These are phyloP conservation scores for Hydrophis major DNA, from an alignment of 2,797 vertebrate genomes.

Conservation along the genomic window DNA sequence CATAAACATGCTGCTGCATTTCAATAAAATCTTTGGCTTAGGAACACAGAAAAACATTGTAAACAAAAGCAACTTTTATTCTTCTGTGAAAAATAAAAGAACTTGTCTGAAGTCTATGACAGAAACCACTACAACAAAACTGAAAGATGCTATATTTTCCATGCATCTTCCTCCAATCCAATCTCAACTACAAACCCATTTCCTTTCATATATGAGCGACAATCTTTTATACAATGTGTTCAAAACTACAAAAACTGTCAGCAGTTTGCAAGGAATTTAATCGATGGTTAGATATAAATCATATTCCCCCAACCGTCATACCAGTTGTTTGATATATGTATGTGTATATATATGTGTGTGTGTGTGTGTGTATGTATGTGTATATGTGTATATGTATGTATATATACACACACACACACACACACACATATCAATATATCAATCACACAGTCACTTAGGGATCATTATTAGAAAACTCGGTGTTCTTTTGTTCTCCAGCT, in stretches of 20 bases:
- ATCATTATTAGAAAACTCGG: background rate
- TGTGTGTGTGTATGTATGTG: no score
- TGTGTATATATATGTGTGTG: background rate
- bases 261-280: background rate
- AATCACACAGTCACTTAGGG: background rate
- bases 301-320: background rate
- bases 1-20: background rate
- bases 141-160: background rate
- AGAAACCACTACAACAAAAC: background rate
- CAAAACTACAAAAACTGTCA: background rate
- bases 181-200: background rate
- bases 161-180: rapidly evolving
- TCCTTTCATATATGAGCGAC: constrained; percentile 12
- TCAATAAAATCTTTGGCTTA: background rate
- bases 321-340: background rate
- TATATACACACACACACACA: no score
- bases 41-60: constrained; percentile 22
- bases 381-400: no score
- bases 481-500: background rate
- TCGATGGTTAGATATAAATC: background rate
- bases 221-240: background rate
- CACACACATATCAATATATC: no score
- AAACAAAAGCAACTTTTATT: background rate
- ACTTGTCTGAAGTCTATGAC: constrained; percentile 11
- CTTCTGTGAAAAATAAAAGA: constrained; percentile 17